Evolutionary conservation across 2,888 invertebrate species (phyloP).

Genomic region (Graphium colonna): DNA sequence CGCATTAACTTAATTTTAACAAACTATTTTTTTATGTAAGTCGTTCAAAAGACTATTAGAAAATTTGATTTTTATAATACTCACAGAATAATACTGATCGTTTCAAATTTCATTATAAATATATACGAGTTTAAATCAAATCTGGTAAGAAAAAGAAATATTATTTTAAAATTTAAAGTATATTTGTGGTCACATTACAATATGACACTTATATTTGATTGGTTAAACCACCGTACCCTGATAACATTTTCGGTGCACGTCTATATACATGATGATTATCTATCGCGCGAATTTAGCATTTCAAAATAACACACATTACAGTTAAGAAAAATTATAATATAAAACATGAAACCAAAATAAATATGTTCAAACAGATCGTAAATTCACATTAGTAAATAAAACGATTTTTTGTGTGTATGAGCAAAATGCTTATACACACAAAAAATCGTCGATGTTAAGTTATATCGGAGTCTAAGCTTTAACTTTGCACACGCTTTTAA

Average conservation of each 20-base stretch:
- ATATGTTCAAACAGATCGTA: no score
- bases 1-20: no score
- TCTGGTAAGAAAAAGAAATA: no score
- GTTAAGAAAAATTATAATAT: no score
- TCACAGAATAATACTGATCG: not conserved
- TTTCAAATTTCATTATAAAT: not conserved
- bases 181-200: not conserved
- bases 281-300: not conserved
- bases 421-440: no score
- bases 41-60: not conserved
- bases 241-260: conserved; percentile 10
- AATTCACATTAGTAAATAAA: no score
- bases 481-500: conserved; percentile 37
- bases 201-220: conserved; percentile 2
- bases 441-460: not conserved
- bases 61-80: not conserved
- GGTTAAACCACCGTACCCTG: conserved; percentile 22
- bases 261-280: conserved; percentile 11
- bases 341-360: no score
- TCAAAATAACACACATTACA: no score
- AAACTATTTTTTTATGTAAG: no score
- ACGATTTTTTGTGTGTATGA: no score
- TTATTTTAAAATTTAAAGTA: no score
- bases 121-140: no score
- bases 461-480: not conserved